A percentile compares a stretch with the other conserved stretches of the same genome.
Evolutionary conservation across 1,140 invertebrate species (phyloP).

Genomic region (Heliconius congener): DNA sequence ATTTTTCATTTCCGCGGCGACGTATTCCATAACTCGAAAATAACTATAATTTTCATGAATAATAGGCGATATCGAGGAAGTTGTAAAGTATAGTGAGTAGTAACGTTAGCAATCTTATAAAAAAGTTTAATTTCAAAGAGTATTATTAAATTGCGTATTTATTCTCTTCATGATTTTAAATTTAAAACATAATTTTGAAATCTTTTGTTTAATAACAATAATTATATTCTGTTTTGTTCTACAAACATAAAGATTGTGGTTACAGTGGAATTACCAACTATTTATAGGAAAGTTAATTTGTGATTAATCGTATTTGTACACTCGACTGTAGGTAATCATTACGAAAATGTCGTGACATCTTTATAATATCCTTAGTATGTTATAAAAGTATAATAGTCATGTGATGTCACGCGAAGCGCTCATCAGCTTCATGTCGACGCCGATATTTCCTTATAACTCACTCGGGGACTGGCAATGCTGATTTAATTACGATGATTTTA

Average conservation of each 20-base stretch:
- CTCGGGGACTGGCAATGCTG: constrained; percentile 43
- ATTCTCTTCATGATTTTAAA: no score
- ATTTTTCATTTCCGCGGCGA: constrained; percentile 75
- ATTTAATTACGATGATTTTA: constrained; percentile 26
- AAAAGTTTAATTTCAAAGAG: no score
- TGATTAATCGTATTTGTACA: constrained; percentile 27
- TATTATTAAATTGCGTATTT: no score
- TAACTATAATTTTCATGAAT: constrained; percentile 44
- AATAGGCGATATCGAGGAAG: neutral
- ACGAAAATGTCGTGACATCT: constrained; percentile 43
- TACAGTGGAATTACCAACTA: neutral
- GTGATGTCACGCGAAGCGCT: constrained; percentile 67
- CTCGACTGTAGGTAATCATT: constrained; percentile 21
- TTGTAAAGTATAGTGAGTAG: neutral
- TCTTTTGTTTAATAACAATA: no score
- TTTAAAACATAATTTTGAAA: no score
- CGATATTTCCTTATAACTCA: constrained; percentile 55
- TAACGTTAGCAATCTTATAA: no score
- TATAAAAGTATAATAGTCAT: constrained; percentile 39
- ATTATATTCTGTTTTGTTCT: no score
- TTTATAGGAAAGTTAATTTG: constrained; percentile 4
- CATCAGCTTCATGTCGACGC: constrained; percentile 59
- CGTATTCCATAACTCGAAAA: constrained; percentile 79
- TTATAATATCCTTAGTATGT: constrained; percentile 40
- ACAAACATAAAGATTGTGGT: neutral